Conservation (phyloP, 2,113 vertebrate genomes). For the Malaclemys terrapin region DNA sequence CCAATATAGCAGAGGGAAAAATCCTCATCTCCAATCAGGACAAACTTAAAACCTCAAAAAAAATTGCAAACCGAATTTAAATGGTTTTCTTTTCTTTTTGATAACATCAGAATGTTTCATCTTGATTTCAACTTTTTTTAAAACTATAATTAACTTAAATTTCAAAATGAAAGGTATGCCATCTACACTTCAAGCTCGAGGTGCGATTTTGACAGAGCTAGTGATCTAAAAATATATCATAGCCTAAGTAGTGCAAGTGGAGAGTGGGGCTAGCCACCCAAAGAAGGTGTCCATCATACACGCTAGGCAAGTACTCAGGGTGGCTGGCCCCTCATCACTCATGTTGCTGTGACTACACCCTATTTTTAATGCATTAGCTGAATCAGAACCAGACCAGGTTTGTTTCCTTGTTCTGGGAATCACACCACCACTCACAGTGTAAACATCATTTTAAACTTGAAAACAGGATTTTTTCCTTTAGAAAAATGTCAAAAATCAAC, state of each 20-base stretch:
- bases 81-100: not conserved
- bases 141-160: no score
- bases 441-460: not conserved
- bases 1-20: not conserved
- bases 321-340: no score
- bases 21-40: not conserved
- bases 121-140: no score
- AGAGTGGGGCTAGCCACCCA: no score
- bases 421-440: not conserved
- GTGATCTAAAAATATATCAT: no score
- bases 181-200: no score
- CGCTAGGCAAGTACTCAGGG: no score
- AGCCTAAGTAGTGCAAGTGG: no score
- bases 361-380: not conserved
- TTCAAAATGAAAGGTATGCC: no score
- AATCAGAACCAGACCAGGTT: not conserved
- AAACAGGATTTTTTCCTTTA: not conserved
- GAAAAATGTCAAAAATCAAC: not conserved
- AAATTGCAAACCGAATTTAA: not conserved
- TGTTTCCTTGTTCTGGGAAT: not conserved
- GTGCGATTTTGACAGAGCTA: no score
- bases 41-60: not conserved
- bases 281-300: no score
- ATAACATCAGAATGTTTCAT: not conserved
- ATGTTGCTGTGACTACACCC: no score